These are phyloP conservation scores for Taurulus bubalis DNA, from an alignment of 2,113 vertebrate genomes.

Conservation along the genomic window DNA sequence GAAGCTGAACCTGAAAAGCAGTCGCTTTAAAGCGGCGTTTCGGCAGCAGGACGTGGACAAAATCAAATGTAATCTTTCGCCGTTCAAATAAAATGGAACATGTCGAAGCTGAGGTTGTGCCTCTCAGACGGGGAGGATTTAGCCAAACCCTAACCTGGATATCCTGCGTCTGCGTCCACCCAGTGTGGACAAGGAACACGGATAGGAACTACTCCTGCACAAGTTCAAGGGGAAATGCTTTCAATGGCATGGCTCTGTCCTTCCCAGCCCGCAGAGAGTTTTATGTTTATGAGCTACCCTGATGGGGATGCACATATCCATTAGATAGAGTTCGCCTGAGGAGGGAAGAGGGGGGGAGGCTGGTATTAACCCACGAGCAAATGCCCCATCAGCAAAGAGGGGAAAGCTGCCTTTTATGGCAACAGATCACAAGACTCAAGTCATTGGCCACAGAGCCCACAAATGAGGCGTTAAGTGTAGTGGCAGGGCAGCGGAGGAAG, in stretches of 20 bases:
- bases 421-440: conserved; percentile 75
- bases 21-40: background rate
- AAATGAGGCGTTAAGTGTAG: conserved; percentile 82
- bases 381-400: conserved; percentile 77
- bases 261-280: conserved; percentile 46
- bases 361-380: conserved; percentile 74
- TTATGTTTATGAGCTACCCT: conserved; percentile 71
- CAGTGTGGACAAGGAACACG: conserved; percentile 55
- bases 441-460: conserved; percentile 77
- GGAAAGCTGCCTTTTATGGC: conserved; percentile 75
- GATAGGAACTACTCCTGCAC: conserved; percentile 58
- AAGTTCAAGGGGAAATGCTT: conserved; percentile 70
- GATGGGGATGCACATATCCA: conserved; percentile 71
- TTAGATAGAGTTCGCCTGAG: conserved; percentile 66
- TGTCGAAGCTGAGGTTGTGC: background rate
- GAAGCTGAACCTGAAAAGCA: conserved; percentile 13
- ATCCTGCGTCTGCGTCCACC: conserved; percentile 73
- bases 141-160: conserved; percentile 75
- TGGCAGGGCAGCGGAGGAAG: conserved; percentile 61
- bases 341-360: conserved; percentile 24
- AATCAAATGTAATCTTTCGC: conserved; percentile 16
- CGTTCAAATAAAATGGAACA: conserved; percentile 34
- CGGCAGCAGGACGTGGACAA: conserved; percentile 8
- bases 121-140: conserved; percentile 55
- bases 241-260: conserved; percentile 50